These are phyloP conservation scores for Pseudomyrmex sp. DNA, from an alignment of 1,140 invertebrate genomes.

Conservation along the genomic window DNA sequence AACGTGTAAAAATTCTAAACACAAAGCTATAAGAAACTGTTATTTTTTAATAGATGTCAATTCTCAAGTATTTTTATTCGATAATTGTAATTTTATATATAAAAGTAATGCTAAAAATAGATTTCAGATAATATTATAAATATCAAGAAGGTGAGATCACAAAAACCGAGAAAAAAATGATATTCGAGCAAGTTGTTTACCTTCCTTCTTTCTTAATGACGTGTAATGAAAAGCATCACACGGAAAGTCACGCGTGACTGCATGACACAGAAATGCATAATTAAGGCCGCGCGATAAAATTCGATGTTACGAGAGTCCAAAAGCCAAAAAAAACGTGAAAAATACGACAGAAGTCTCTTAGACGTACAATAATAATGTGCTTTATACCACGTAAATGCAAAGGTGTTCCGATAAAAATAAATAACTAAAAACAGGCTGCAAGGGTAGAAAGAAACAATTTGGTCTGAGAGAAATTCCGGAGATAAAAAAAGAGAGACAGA, in stretches of 20 bases:
- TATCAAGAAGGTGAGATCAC: neutral
- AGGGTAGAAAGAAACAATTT: conserved; percentile 10
- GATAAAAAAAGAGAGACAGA: conserved; percentile 45
- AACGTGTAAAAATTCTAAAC: too few relatives aligned
- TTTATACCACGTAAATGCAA: neutral
- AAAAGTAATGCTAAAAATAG: neutral
- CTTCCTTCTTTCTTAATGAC: conserved; percentile 27
- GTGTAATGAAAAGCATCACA: conserved; percentile 51
- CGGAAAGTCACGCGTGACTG: conserved; percentile 39
- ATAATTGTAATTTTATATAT: neutral
- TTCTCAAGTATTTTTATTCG: neutral
- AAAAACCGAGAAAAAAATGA: neutral
- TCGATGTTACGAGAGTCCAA: conserved; percentile 10
- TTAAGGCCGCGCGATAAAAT: conserved; percentile 57
- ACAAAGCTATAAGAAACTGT: too few relatives aligned
- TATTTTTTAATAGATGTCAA: neutral
- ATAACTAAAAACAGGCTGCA: neutral
- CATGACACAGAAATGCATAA: conserved; percentile 54
- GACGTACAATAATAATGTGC: neutral
- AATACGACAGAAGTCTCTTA: neutral
- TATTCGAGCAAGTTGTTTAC: neutral
- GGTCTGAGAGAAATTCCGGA: neutral
- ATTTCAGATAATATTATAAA: neutral
- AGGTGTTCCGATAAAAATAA: conserved; percentile 23
- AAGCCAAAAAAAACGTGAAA: conserved; percentile 43